phyloP scores from a whole-genome alignment of 1,140 invertebrate genomes.

The Saccostrea cuccullata region DNA sequence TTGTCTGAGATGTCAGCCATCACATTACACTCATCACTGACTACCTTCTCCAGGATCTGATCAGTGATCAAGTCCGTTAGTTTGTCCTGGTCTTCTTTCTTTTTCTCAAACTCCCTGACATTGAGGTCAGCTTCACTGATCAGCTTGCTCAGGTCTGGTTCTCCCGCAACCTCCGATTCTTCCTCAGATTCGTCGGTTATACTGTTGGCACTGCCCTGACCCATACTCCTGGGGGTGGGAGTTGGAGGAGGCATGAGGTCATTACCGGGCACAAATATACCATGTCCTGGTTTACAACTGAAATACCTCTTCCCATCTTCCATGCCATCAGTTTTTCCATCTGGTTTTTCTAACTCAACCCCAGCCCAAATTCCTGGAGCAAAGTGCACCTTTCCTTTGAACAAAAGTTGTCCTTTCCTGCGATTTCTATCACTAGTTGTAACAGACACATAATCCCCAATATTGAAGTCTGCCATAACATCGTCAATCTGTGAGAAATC shows the following conservation, averaged over 20 bases:
- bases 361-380: conserved; percentile 85
- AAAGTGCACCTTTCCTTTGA: conserved; percentile 93
- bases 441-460: conserved; percentile 94
- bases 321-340: conserved; percentile 80
- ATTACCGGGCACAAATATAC: conserved; percentile 77
- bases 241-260: conserved; percentile 61
- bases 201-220: conserved; percentile 21
- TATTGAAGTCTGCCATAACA: conserved; percentile 77
- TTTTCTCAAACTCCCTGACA: conserved; percentile 61
- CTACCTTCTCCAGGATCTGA: conserved; percentile 62
- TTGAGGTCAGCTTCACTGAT: conserved; percentile 63
- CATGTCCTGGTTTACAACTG: conserved; percentile 75
- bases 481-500: conserved; percentile 51
- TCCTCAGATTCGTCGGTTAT: conserved; percentile 11
- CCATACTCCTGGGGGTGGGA: conserved; percentile 41
- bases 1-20: conserved; percentile 64
- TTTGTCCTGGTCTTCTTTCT: conserved; percentile 37
- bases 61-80: conserved; percentile 69
- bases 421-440: conserved; percentile 81
- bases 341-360: conserved; percentile 79
- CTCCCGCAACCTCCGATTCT: conserved; percentile 43
- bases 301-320: conserved; percentile 78
- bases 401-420: conserved; percentile 90
- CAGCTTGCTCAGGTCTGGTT: conserved; percentile 60
- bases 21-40: conserved; percentile 65